Base-by-base conservation (phyloP, 2,888 invertebrate genomes). In the Drosophila ustulata region DNA sequence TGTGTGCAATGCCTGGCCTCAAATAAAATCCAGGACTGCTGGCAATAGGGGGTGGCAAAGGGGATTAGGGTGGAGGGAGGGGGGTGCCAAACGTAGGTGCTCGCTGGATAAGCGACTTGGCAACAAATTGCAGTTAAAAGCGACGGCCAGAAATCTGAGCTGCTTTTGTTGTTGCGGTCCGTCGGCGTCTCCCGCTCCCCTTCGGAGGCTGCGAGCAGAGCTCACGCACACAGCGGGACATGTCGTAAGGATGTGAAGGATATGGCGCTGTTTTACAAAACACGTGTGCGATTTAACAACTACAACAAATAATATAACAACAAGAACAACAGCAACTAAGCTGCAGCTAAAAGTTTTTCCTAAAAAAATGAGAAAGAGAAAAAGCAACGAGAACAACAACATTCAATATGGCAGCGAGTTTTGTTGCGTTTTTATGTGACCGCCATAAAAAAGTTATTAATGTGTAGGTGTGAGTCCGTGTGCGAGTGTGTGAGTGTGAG, bases 201-300 rank as follows among this genome's bases (percentile, higher is more conserved):
- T 28, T 45, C 11, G 11, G 25, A 8, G 4, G 0, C 7, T 11
- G 59, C 7, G 3, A 13, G 39, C 5, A 3, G 34, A 23, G 4
- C 32, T 8, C 47, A 55, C 71, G 50, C 72, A 71, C 71, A 70
- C 66, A 73, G 72, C 63, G 62, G 79, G 71, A 78, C 75, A 78
- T 66, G 85, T 68, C 62, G 70, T 61, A 73, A 66, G 82, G 78
- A 83, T 80, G 74, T 85, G 80, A 85, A 80, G 86, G 75, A 82
- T 82, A 77, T 79, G 71, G 63, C 76, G 68, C 55, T 84, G 85
- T 82, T 85, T 69, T 82, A 85, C 75, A 85, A 75, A 84, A 88
- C 82, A 84, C 83, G 83, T 84, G 80, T 85, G 82, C 85, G 85
- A 84, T 88, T 88, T 88, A 84, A 88, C 88, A 84, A 85, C 82